phyloP scores from a whole-genome alignment of 2,113 vertebrate species.

The Electrona antarctica region DNA sequence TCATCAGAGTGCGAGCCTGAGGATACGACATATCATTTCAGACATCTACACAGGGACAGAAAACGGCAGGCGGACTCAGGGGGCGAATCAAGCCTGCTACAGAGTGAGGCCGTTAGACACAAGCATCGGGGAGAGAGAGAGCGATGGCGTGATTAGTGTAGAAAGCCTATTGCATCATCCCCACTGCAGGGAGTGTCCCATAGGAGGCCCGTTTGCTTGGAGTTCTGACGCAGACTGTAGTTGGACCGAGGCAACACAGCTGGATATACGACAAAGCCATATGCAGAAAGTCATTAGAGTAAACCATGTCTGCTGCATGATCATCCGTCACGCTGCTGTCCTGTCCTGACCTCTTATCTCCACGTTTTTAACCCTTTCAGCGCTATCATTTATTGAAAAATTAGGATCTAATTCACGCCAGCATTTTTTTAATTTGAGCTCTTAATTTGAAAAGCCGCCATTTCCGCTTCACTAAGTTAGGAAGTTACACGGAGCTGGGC shows the following conservation, averaged over 20 bases:
- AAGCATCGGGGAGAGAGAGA: background rate
- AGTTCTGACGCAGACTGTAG: background rate
- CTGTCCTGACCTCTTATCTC: too few species aligned
- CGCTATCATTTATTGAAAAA: too few species aligned
- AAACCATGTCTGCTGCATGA: too few species aligned
- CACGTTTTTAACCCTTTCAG: too few species aligned
- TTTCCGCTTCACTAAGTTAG: too few species aligned
- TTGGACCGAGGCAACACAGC: background rate
- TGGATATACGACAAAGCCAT: background rate
- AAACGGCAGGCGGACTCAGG: conserved; percentile 33
- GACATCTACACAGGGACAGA: conserved; percentile 11
- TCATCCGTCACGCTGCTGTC: too few species aligned
- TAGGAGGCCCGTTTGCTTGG: background rate
- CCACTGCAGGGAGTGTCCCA: background rate
- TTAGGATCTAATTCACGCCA: too few species aligned
- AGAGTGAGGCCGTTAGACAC: conserved; percentile 19
- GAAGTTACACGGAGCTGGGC: too few species aligned
- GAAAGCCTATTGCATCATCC: conserved; percentile 3
- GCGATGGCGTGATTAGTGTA: conserved; percentile 16
- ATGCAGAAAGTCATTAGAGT: too few species aligned
- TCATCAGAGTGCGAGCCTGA: conserved; percentile 25
- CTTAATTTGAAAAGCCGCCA: too few species aligned
- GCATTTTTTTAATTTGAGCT: too few species aligned
- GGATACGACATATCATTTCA: conserved; percentile 42
- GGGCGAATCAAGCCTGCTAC: conserved; percentile 18